phyloP scores from a whole-genome alignment of 1,140 invertebrate species.

The Periplaneta americana region DNA sequence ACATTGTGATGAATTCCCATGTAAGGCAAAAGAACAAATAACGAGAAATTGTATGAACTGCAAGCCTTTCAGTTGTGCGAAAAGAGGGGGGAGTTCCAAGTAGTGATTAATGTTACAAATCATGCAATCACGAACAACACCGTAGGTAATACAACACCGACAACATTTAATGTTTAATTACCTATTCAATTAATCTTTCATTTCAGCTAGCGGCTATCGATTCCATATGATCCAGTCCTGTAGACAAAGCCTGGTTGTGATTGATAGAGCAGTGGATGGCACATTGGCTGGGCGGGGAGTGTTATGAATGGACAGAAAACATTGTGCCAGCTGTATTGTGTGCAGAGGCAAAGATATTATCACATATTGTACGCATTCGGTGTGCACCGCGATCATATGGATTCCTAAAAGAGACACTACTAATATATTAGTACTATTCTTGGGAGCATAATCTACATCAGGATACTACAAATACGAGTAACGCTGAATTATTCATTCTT shows the following conservation, averaged over 20 bases:
- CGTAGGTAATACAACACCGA: neutral
- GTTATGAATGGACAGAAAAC: neutral
- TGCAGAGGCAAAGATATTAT: neutral
- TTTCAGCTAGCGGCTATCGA: neutral
- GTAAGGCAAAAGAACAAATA: no score
- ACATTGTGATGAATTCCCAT: no score
- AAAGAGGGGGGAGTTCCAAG: neutral
- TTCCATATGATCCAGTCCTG: neutral
- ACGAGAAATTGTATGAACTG: neutral
- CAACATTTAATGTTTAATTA: neutral
- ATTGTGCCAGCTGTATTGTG: neutral
- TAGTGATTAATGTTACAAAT: neutral
- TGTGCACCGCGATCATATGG: no score
- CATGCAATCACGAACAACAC: neutral
- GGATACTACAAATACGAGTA: no score
- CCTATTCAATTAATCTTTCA: neutral
- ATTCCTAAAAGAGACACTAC: no score
- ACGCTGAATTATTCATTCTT: no score
- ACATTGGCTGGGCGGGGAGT: neutral
- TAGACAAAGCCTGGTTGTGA: neutral
- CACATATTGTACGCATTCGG: no score
- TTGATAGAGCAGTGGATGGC: neutral
- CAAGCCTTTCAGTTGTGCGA: no score
- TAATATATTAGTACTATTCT: no score
- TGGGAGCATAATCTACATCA: no score